Conservation (phyloP, 2,797 vertebrate genomes). For the Naso thynnoides region DNA sequence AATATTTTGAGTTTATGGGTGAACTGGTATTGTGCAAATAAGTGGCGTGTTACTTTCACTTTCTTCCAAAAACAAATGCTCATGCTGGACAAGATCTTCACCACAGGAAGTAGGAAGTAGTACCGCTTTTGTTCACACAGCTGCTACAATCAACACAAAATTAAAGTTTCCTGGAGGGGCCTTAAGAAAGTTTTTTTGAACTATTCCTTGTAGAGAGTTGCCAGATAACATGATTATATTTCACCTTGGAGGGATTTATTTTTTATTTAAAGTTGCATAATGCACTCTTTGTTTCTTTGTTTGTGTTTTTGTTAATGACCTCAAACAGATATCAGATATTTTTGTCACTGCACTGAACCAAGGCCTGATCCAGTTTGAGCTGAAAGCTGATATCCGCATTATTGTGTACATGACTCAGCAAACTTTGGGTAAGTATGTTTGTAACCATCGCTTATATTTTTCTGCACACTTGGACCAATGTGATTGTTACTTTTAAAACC, state of each 20-base stretch:
- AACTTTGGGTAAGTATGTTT: constrained; percentile 90
- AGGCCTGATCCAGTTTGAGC: constrained; percentile 94
- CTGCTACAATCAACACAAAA: too few relatives aligned
- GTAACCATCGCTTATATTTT: neutral
- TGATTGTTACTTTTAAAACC: constrained; percentile 15
- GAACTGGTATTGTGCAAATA: too few relatives aligned
- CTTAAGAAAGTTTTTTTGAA: neutral
- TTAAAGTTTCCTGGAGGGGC: too few relatives aligned
- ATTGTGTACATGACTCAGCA: constrained; percentile 93
- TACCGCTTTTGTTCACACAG: too few relatives aligned
- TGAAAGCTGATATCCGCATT: constrained; percentile 92
- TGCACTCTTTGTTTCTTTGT: neutral
- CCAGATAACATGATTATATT: neutral
- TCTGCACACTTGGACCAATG: neutral
- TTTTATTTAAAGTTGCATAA: neutral
- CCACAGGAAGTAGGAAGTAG: too few relatives aligned
- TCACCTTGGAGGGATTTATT: neutral
- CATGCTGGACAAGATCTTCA: too few relatives aligned
- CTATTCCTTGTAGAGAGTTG: neutral
- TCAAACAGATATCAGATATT: constrained; percentile 88
- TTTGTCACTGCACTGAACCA: constrained; percentile 93
- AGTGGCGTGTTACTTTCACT: too few relatives aligned
- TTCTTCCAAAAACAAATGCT: too few relatives aligned
- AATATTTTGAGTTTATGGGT: too few relatives aligned
- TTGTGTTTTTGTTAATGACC: constrained; percentile 13